Evolutionary conservation across 30 jellyfish, hydroid and myxozoan species (phyloP).

Genomic region (Sanderia malayensis): DNA sequence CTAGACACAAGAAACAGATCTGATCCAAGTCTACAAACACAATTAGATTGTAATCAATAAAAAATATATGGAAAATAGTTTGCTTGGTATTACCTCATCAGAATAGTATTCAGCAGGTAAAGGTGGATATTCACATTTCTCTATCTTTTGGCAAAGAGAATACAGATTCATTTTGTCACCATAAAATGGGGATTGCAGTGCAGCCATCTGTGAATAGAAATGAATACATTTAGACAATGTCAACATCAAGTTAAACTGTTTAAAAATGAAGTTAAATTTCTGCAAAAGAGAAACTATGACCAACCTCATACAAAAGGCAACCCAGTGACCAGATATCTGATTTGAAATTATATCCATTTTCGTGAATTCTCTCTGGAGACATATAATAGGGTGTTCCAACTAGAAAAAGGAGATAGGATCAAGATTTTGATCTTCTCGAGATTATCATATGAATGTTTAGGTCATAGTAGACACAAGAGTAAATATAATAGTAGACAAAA

Average conservation of each 20-base stretch:
- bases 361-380: conserved; percentile 99
- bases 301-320: conserved; percentile 86
- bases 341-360: conserved; percentile 94
- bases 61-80: too few species aligned
- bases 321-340: conserved; percentile 99
- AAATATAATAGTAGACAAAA: too few species aligned
- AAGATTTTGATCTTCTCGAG: too few species aligned
- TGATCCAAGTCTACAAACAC: too few species aligned
- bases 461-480: too few species aligned
- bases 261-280: background rate
- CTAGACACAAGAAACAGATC: too few species aligned
- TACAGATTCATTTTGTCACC: conserved; percentile 97
- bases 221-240: too few species aligned
- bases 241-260: too few species aligned
- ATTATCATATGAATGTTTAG: too few species aligned
- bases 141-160: conserved; percentile 91
- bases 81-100: conserved; percentile 85
- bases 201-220: conserved; percentile 79
- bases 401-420: too few species aligned
- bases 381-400: conserved; percentile 98
- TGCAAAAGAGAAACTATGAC: background rate
- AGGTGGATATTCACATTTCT: conserved; percentile 98
- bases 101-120: conserved; percentile 95
- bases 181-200: conserved; percentile 96
- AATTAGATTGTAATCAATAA: too few species aligned